Conservation (phyloP, 2,888 invertebrate genomes). For the Byasa hedistus region DNA sequence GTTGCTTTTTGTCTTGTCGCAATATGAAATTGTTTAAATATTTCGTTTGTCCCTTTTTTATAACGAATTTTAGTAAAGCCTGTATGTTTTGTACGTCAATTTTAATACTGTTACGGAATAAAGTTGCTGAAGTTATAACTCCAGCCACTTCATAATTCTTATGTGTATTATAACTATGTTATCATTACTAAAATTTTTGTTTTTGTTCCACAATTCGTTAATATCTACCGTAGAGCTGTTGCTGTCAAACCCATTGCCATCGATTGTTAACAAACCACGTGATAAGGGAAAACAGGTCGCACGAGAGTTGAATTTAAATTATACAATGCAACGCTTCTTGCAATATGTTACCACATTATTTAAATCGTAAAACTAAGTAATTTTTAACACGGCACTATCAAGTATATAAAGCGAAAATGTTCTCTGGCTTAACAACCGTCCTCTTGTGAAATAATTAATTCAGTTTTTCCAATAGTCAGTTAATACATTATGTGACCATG, state of each 20-base stretch:
- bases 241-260: constrained; percentile 1
- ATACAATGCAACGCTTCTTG: constrained; percentile 9
- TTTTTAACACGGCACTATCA: background rate
- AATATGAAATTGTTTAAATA: background rate
- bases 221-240: background rate
- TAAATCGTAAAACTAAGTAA: background rate
- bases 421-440: background rate
- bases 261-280: constrained; percentile 30
- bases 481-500: too few species aligned
- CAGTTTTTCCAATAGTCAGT: too few species aligned
- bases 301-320: constrained; percentile 31
- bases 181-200: background rate
- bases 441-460: background rate
- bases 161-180: background rate
- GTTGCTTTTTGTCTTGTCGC: background rate
- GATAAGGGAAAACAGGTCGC: constrained; percentile 25
- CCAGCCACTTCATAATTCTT: too few species aligned
- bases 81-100: too few species aligned
- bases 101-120: too few species aligned
- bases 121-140: too few species aligned
- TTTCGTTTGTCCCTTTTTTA: too few species aligned
- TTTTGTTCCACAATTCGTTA: background rate
- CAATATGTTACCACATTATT: constrained; percentile 6
- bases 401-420: too few species aligned
- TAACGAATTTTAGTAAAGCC: too few species aligned